phyloP scores from a whole-genome alignment of 2,113 vertebrate genomes.

The Gymnobelideus leadbeateri region DNA sequence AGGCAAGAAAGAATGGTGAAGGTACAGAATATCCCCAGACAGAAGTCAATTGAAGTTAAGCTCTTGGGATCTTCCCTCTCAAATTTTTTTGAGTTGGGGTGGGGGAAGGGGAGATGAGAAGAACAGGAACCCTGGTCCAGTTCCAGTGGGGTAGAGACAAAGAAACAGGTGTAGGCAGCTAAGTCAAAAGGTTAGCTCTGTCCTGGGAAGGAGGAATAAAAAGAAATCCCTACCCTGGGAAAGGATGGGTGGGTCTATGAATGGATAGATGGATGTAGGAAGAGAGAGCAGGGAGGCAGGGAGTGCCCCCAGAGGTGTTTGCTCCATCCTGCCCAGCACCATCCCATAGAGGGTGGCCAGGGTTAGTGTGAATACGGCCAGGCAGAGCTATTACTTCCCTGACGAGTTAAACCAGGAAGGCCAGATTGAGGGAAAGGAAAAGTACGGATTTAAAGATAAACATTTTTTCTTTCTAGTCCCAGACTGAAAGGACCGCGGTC shows the following conservation, averaged over 20 bases:
- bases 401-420: conserved; percentile 51
- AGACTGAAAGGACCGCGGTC: conserved; percentile 51
- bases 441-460: conserved; percentile 3
- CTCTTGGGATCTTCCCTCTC: neutral
- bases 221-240: neutral
- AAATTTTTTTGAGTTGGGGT: neutral
- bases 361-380: neutral
- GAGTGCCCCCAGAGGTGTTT: neutral
- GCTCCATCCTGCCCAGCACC: neutral
- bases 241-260: neutral
- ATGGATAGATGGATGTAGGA: neutral
- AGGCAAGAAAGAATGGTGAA: conserved; percentile 31
- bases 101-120: neutral
- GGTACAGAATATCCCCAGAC: conserved; percentile 30
- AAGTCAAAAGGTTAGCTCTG: neutral
- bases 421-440: conserved; percentile 52
- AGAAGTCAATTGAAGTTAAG: neutral
- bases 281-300: neutral
- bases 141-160: neutral
- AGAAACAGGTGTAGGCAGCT: conserved; percentile 34
- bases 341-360: neutral
- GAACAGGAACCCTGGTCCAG: neutral
- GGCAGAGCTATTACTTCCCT: neutral
- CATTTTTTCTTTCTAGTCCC: conserved; percentile 69
- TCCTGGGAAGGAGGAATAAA: neutral